phyloP scores from a whole-genome alignment of 2,888 invertebrate species.

The Phragmatobia fuliginosa region DNA sequence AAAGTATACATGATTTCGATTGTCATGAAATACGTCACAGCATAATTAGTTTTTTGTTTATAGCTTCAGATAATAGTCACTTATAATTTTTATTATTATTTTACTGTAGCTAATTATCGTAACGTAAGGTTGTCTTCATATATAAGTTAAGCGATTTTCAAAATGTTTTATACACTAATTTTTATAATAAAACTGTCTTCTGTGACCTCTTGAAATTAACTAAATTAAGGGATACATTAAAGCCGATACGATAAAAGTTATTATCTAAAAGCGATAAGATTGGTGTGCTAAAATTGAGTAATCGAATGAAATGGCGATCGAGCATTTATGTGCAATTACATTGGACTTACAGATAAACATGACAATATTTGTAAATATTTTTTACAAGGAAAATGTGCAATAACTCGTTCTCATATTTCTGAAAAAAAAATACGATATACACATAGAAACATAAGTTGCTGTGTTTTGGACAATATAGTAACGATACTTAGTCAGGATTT shows the following conservation, averaged over 20 bases:
- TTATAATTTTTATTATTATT: background rate
- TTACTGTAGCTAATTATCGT: background rate
- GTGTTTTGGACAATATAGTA: constrained; percentile 13
- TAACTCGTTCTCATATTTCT: background rate
- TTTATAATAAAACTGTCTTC: constrained; percentile 25
- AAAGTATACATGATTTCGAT: constrained; percentile 30
- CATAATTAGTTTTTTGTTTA: constrained; percentile 7
- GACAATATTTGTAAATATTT: background rate
- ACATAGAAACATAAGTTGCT: background rate
- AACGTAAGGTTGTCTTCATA: background rate
- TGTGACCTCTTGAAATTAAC: constrained; percentile 28
- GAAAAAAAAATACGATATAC: background rate
- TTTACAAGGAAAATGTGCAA: background rate
- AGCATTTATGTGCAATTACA: background rate
- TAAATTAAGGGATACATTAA: constrained; percentile 30
- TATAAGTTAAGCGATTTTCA: background rate
- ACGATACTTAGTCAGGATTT: constrained; percentile 7
- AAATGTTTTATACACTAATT: background rate
- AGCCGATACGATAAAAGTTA: constrained; percentile 33
- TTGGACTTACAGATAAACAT: background rate
- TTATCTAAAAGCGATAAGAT: constrained; percentile 50
- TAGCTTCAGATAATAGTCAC: constrained; percentile 22
- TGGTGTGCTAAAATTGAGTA: constrained; percentile 40
- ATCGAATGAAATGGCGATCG: constrained; percentile 15
- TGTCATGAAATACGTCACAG: constrained; percentile 23